Conservation (phyloP, 1,140 invertebrate genomes). For the Zaprionus nigranus region DNA sequence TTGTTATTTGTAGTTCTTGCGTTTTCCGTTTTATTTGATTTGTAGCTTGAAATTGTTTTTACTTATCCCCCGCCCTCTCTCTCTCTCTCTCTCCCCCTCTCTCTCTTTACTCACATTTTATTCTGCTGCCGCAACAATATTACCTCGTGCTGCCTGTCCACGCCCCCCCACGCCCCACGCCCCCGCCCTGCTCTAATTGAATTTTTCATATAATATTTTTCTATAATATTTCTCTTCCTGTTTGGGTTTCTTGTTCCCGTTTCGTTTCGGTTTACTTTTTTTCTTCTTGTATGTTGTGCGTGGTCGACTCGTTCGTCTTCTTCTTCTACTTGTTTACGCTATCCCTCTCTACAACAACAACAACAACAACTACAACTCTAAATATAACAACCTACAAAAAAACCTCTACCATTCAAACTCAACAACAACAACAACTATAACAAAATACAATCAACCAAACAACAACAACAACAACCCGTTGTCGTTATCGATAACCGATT, state of each 20-base stretch:
- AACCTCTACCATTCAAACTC: slow-evolving; percentile 45
- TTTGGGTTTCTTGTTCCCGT: slow-evolving; percentile 22
- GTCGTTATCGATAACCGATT: slow-evolving; percentile 24
- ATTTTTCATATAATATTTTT: slow-evolving; percentile 3
- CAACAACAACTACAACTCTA: slow-evolving; percentile 22
- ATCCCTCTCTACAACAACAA: slow-evolving; percentile 51
- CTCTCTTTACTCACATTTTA: slow-evolving; percentile 16
- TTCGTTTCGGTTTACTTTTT: slow-evolving; percentile 6
- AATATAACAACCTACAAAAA: slow-evolving; percentile 15
- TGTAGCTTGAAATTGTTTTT: slow-evolving; percentile 51
- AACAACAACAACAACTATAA: slow-evolving; percentile 19
- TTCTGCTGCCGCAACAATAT: slow-evolving; percentile 18
- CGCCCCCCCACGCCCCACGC: neutral
- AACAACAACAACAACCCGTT: neutral
- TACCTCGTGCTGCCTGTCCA: neutral
- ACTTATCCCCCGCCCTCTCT: slow-evolving; percentile 25
- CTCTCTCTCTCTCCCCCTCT: slow-evolving; percentile 19
- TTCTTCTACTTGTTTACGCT: slow-evolving; percentile 26
- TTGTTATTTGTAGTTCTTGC: slow-evolving; percentile 42
- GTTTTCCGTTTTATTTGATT: slow-evolving; percentile 30
- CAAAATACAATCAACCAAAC: slow-evolving; percentile 30
- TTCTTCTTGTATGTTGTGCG: slow-evolving; percentile 61
- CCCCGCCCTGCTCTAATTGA: slow-evolving; percentile 3
- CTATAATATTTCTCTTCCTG: slow-evolving; percentile 22
- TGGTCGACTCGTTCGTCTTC: slow-evolving; percentile 49